Percentiles rank a stretch among this genome's conserved stretches.
Conservation (phyloP, 2,113 vertebrate species). For the Coracopsis vasa region DNA sequence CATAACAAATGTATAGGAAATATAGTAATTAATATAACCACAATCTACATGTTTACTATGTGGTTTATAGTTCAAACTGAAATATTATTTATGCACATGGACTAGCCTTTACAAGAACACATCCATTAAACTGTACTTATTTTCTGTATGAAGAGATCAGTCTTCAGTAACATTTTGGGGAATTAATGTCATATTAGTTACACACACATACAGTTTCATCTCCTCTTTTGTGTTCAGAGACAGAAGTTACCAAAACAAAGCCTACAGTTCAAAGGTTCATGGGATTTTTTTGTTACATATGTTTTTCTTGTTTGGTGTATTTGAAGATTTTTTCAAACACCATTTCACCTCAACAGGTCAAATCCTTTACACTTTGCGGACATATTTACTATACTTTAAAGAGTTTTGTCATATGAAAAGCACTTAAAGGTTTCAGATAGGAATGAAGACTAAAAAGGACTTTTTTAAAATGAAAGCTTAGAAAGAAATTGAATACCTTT, state of each 20-base stretch:
- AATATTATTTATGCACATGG: neutral
- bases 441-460: neutral
- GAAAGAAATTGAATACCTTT: neutral
- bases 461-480: neutral
- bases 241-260: neutral
- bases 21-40: neutral
- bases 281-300: neutral
- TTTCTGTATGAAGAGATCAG: neutral
- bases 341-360: constrained; percentile 1
- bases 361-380: neutral
- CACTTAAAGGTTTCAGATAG: neutral
- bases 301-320: neutral
- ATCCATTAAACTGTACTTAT: neutral
- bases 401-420: neutral
- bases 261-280: neutral
- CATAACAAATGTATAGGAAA: neutral
- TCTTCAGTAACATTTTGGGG: neutral
- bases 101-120: neutral
- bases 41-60: neutral
- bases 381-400: neutral
- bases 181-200: neutral
- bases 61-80: neutral
- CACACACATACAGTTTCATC: neutral
- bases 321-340: neutral
- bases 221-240: neutral